Evolutionary conservation across 2,888 invertebrate genomes (phyloP).

Genomic region (Scaptomyza parva): DNA sequence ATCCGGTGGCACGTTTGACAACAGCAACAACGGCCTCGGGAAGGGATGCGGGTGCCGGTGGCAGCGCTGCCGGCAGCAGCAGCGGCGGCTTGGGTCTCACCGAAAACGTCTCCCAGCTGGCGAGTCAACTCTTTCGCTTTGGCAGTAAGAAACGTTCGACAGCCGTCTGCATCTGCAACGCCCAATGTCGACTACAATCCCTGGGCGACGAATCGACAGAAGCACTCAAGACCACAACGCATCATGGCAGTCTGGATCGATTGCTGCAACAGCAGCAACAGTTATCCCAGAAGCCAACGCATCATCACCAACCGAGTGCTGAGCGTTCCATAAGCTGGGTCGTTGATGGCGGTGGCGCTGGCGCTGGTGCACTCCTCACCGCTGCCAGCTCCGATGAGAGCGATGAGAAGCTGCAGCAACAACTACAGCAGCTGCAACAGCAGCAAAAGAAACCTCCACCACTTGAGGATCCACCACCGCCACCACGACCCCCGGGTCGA

Average conservation of each 20-base stretch:
- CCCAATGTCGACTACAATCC: constrained; percentile 83
- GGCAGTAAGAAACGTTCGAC: constrained; percentile 81
- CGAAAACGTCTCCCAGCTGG: constrained; percentile 83
- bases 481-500: constrained; percentile 74
- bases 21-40: constrained; percentile 85
- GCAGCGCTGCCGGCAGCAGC: constrained; percentile 70
- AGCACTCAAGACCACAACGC: constrained; percentile 79
- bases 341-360: constrained; percentile 74
- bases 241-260: constrained; percentile 84
- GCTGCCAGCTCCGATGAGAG: constrained; percentile 77
- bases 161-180: constrained; percentile 84
- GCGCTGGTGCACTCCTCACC: constrained; percentile 67
- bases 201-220: constrained; percentile 81
- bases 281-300: constrained; percentile 59
- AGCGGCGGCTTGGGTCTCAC: constrained; percentile 80
- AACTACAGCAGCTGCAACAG: constrained; percentile 34
- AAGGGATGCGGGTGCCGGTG: constrained; percentile 83
- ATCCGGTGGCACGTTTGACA: constrained; percentile 84
- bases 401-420: constrained; percentile 63
- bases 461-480: constrained; percentile 50
- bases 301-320: constrained; percentile 40
- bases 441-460: constrained; percentile 42
- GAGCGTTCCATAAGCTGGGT: constrained; percentile 80
- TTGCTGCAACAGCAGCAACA: constrained; percentile 82
- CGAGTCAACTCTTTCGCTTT: constrained; percentile 84